Percentiles rank a stretch among this genome's conserved stretches.
phyloP scores from a whole-genome alignment of 2,113 vertebrate genomes.

The Oxyruncus cristatus region DNA sequence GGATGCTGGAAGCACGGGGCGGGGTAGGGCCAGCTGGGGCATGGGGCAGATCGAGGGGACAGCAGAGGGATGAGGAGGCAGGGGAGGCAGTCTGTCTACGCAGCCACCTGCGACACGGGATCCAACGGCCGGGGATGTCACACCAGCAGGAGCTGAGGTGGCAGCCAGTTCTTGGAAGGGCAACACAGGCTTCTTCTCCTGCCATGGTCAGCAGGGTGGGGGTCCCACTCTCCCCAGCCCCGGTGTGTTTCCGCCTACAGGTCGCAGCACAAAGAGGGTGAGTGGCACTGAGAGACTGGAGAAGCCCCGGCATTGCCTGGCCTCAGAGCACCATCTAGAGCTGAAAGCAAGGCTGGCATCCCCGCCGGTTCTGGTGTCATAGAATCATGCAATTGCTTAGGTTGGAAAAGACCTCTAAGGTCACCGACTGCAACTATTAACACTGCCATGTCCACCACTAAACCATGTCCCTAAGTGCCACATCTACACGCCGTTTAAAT shows the following conservation, averaged over 20 bases:
- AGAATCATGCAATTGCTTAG: fast-evolving
- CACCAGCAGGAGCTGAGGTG: neutral
- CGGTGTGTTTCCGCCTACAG: fast-evolving
- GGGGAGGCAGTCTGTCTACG: fast-evolving
- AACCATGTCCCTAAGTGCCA: neutral
- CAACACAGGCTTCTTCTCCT: neutral
- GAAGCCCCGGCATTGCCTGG: neutral
- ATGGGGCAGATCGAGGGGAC: neutral
- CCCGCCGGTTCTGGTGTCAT: neutral
- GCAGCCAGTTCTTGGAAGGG: neutral
- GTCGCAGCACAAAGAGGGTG: neutral
- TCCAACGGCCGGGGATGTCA: neutral
- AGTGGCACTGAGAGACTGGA: fast-evolving
- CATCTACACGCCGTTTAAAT: neutral
- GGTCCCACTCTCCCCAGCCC: neutral
- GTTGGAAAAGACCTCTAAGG: neutral
- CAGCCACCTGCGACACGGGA: too few species aligned
- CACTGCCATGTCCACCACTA: neutral
- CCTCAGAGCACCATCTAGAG: conserved; percentile 65
- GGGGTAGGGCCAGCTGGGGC: neutral
- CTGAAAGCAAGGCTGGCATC: neutral
- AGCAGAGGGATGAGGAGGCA: neutral
- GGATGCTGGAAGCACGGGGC: neutral
- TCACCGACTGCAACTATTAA: neutral
- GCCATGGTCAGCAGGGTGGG: fast-evolving